Percentiles rank a stretch among this genome's conserved stretches.
phyloP scores from a whole-genome alignment of 2,797 vertebrate genomes.

The Eulemur mongoz region DNA sequence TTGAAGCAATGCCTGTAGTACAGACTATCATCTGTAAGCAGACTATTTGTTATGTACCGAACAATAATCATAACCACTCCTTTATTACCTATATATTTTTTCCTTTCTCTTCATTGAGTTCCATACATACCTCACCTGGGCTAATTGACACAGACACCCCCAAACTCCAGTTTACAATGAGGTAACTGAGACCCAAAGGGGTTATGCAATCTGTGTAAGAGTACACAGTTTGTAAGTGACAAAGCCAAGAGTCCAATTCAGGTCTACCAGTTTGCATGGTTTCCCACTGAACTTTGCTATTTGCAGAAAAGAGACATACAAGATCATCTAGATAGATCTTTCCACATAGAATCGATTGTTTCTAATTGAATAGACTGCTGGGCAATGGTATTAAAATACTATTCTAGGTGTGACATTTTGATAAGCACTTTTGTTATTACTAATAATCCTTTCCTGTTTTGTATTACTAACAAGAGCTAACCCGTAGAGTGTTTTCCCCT shows the following conservation, averaged over 20 bases:
- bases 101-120: not conserved
- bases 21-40: not conserved
- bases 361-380: not conserved
- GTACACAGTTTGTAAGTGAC: not conserved
- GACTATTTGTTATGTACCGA: not conserved
- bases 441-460: not conserved
- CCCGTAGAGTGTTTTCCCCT: not conserved
- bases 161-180: not conserved
- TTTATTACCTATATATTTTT: not conserved
- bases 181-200: not conserved
- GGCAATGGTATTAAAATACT: conserved; percentile 6
- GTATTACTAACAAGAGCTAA: not conserved
- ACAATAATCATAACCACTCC: not conserved
- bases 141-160: not conserved
- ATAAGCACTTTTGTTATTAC: not conserved
- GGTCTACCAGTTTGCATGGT: not conserved
- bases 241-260: not conserved
- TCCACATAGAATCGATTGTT: not conserved
- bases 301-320: not conserved
- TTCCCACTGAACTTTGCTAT: not conserved
- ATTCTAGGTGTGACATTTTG: not conserved
- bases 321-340: not conserved
- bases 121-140: not conserved
- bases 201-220: not conserved
- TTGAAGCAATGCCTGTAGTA: not conserved